These are phyloP conservation scores for Osmoderma eremita DNA, from an alignment of 2,888 invertebrate species.

Conservation along the genomic window DNA sequence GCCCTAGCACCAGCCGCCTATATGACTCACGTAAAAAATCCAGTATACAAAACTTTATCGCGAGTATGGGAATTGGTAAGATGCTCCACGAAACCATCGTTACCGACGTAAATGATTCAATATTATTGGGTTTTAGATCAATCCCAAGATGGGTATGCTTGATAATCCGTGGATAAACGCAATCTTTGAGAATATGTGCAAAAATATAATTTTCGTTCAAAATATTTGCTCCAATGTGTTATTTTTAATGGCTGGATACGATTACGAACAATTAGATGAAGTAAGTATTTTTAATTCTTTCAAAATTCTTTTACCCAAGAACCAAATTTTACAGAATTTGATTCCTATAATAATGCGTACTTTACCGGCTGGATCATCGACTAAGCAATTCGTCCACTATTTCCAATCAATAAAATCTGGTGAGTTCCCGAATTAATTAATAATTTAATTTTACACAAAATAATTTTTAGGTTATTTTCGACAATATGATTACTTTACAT, in stretches of 20 bases:
- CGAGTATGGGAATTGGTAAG: constrained; percentile 17
- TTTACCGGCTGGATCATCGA: constrained; percentile 25
- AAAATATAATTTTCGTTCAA: constrained; percentile 66
- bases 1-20: constrained; percentile 75
- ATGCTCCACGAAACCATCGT: neutral
- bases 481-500: constrained; percentile 27
- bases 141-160: constrained; percentile 12
- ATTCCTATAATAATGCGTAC: constrained; percentile 26
- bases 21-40: constrained; percentile 64
- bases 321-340: constrained; percentile 10
- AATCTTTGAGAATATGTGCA: constrained; percentile 68
- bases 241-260: constrained; percentile 72
- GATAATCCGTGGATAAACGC: constrained; percentile 12
- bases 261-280: constrained; percentile 66
- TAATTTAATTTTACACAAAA: too few species aligned
- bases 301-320: neutral
- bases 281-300: constrained; percentile 56
- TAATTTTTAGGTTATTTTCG: constrained; percentile 30
- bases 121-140: too few species aligned
- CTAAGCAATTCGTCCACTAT: constrained; percentile 32
- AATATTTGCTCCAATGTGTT: constrained; percentile 73
- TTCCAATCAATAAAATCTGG: constrained; percentile 32
- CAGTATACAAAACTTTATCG: constrained; percentile 52
- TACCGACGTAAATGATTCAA: too few species aligned
- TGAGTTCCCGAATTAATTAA: constrained; percentile 4